Evolutionary conservation across 2,797 vertebrate genomes (phyloP).

Genomic region (Lepilemur septentrionalis): DNA sequence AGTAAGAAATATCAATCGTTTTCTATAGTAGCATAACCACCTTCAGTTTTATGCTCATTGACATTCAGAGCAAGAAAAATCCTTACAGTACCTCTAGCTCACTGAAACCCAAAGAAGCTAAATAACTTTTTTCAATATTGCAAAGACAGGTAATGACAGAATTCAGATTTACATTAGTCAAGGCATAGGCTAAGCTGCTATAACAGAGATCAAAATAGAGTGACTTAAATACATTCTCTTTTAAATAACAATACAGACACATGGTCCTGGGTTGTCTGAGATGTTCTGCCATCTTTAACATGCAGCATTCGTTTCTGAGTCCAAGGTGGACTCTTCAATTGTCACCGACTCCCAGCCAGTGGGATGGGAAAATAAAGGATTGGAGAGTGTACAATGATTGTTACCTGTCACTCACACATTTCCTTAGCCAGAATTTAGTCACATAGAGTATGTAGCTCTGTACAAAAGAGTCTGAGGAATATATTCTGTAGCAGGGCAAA

Average conservation of each 20-base stretch:
- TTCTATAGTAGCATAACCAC: not conserved
- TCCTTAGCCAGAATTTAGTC: not conserved
- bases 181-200: not conserved
- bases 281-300: not conserved
- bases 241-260: not conserved
- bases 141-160: not conserved
- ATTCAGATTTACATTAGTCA: not conserved
- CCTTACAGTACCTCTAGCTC: not conserved
- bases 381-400: not conserved
- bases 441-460: rapidly evolving
- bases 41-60: not conserved
- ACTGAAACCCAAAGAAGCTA: not conserved
- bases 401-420: not conserved
- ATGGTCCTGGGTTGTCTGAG: not conserved
- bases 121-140: not conserved
- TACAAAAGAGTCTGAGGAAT: not conserved
- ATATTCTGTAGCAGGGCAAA: not conserved
- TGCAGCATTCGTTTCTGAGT: not conserved
- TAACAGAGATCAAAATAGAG: not conserved
- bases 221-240: not conserved
- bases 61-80: not conserved
- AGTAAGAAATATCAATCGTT: not conserved
- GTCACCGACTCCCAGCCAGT: not conserved
- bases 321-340: not conserved
- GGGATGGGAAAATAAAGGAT: not conserved